Evolutionary conservation across 1,140 invertebrate species (phyloP), one percentile per base, ranked within the genome.

Genomic region (Radopholus similis): DNA sequence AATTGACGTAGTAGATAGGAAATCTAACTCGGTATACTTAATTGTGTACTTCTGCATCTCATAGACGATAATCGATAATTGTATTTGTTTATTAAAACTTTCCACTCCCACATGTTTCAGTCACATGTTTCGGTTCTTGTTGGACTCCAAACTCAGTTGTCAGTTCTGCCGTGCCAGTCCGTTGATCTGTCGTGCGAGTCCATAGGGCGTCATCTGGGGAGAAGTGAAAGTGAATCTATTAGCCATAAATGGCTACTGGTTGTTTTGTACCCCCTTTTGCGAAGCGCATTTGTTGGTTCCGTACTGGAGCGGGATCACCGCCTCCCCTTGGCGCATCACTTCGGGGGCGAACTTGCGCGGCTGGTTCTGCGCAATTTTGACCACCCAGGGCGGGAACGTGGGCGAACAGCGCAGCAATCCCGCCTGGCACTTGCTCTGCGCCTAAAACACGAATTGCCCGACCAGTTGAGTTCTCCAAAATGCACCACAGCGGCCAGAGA

Each of bases 141-240:
- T n/a, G n/a, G n/a, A n/a, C n/a, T n/a, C n/a, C n/a, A n/a, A n/a
- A n/a, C n/a, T n/a, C n/a, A n/a, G n/a, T n/a, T n/a, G n/a, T n/a
- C n/a, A n/a, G n/a, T n/a, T n/a, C n/a, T n/a, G n/a, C n/a, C n/a
- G n/a, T n/a, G n/a, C n/a, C n/a, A n/a, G n/a, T n/a, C n/a, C n/a
- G n/a, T 54, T 76, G 64, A 87, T 87, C 77, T 87, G 86, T 49
- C 86, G 70, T 5, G 83, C 77, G 47, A 86, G 83, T 18, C 86
- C 86, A 74, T 87, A 87, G 11, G 86, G 85, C 26, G 84, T 86
- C 86, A 87, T 87, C 68, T n/a, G n/a, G n/a, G n/a, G n/a, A n/a
- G n/a, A n/a, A n/a, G n/a, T n/a, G n/a, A n/a, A n/a, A n/a, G n/a
- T n/a, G n/a, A n/a, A n/a, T n/a, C n/a, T n/a, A n/a, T n/a, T n/a